Evolutionary conservation across 92 coral and sea anemone species (phyloP).

Genomic region (Phymanthus crucifer): DNA sequence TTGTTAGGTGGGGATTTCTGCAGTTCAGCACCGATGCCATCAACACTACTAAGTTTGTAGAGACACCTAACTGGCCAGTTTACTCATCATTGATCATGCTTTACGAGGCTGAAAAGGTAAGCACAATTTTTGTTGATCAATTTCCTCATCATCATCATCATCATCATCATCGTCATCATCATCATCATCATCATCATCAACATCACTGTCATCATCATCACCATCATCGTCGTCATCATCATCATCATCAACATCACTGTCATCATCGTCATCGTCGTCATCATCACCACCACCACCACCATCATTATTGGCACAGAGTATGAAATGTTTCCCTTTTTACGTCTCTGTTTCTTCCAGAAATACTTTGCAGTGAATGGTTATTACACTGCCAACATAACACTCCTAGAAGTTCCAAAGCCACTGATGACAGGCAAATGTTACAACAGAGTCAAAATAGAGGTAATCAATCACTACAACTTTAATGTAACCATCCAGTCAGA

Average conservation of each 20-base stretch:
- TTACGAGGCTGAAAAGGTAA: slow-evolving; percentile 83
- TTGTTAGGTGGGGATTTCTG: slow-evolving; percentile 76
- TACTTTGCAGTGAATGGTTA: slow-evolving; percentile 81
- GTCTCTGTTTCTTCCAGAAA: slow-evolving; percentile 41
- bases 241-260: too few species aligned
- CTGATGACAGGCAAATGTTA: slow-evolving; percentile 62
- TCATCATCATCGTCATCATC: too few species aligned
- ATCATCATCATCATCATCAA: too few species aligned
- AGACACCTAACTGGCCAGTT: slow-evolving; percentile 77
- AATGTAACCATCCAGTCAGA: slow-evolving; percentile 56
- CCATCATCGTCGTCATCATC: too few species aligned
- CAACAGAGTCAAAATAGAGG: slow-evolving; percentile 52
- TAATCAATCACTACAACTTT: slow-evolving; percentile 67
- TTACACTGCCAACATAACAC: slow-evolving; percentile 70
- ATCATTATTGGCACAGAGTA: too few species aligned
- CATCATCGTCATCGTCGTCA: too few species aligned
- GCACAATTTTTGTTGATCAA: background rate
- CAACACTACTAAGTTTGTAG: slow-evolving; percentile 61
- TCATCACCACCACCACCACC: too few species aligned
- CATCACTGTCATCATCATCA: too few species aligned
- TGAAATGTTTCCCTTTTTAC: too few species aligned
- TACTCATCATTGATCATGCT: slow-evolving; percentile 75
- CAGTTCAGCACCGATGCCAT: slow-evolving; percentile 79
- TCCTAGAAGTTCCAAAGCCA: slow-evolving; percentile 66
- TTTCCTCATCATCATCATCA: too few species aligned